Conservation (phyloP, 1,140 invertebrate genomes). For the Leptinotarsa lineolata region DNA sequence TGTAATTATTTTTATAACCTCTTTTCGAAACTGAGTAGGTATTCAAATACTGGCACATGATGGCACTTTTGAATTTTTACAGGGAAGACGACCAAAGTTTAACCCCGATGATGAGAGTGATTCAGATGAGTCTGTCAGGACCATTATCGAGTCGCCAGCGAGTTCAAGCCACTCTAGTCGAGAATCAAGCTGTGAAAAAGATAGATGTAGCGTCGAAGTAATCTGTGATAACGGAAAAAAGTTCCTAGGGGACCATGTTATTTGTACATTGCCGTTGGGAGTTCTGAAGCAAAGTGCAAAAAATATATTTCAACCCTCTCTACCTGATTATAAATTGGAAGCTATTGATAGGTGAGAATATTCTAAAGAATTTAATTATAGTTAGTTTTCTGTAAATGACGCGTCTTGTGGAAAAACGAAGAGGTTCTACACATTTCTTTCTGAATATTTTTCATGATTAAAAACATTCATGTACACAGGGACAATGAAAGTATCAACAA, state of each 20-base stretch:
- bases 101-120: conserved; percentile 62
- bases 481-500: no score
- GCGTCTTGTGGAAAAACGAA: no score
- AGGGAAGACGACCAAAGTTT: conserved; percentile 48
- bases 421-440: no score
- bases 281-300: conserved; percentile 80
- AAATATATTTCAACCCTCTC: conserved; percentile 78
- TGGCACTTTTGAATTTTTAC: background rate
- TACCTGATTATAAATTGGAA: conserved; percentile 83
- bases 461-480: no score
- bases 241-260: conserved; percentile 83
- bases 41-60: no score
- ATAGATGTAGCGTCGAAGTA: conserved; percentile 62
- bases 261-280: conserved; percentile 90
- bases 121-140: conserved; percentile 76
- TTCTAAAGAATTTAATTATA: no score
- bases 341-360: conserved; percentile 66
- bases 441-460: no score
- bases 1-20: no score
- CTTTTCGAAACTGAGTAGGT: no score
- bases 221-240: conserved; percentile 75
- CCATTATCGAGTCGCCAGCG: conserved; percentile 69
- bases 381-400: no score
- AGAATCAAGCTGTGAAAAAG: conserved; percentile 47
- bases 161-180: conserved; percentile 39